Evolutionary conservation across 2,113 vertebrate genomes (phyloP), one percentile per base, ranked within the genome.

Genomic region (Macrotis lagotis): DNA sequence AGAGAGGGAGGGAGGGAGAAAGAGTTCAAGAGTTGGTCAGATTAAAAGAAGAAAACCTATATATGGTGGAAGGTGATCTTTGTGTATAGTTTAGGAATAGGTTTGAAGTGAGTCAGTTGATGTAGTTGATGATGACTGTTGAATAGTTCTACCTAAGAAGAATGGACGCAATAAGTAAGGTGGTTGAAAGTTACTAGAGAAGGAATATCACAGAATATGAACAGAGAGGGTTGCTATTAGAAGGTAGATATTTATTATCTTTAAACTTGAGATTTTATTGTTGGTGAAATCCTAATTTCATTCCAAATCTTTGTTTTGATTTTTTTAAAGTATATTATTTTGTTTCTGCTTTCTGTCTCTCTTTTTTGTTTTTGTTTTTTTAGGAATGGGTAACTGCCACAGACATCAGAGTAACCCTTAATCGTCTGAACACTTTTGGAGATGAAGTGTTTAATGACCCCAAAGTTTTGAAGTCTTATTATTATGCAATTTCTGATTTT

Each of bases 331-430:
- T 37, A 37, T 3, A 83, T 83, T 44, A 83, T 44, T 83, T 83
- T 11, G 47, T 16, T 22, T 89, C 53, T 47, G 5, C 19, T 93
- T 22, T 53, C 47, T 97, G n/a, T n/a, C n/a, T 50, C 90, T 48
- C 92, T 66, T 91, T 51, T 93, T 95, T 94, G 6, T 89, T 66
- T 93, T 11, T 53, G 91, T 92, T 94, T 11, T 53, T 92, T 92
- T 94, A 99, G 99, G 99, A 99, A 95, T 99, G 99, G 99, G 99
- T 99, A 97, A 99, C 99, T 0, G 99, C 99, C 97, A 99, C 99
- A 3, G 99, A 99, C 97, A 99, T 99, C 98, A 97, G 98, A 97
- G 99, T 99, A 96, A 99, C 99, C 89, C 99, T 99, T 95, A 99
- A 99, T 97, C 98, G 99, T 31, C 99, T 99, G 95, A 99, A 99